Percentiles rank a stretch among this genome's conserved stretches.
Conservation (phyloP, 2,888 invertebrate genomes). For the Platerodrilus igneus region DNA sequence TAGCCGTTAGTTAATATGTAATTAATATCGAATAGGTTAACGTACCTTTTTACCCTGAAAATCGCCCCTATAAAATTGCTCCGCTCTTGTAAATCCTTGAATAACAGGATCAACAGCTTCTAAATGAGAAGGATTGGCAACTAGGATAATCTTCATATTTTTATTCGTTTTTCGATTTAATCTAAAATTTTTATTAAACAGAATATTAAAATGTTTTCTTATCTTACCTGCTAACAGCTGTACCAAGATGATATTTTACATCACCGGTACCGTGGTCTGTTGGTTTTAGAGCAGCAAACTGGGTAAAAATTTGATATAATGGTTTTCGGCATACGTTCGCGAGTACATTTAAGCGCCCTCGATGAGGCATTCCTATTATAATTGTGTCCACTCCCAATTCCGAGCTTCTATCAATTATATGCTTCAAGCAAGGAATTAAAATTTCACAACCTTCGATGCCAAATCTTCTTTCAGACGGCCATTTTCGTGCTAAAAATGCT, state of each 20-base stretch:
- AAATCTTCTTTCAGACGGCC: slow-evolving; percentile 98
- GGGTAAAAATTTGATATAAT: slow-evolving; percentile 82
- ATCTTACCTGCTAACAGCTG: slow-evolving; percentile 67
- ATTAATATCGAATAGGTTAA: too few relatives aligned
- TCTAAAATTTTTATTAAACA: too few relatives aligned
- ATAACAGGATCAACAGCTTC: slow-evolving; percentile 37
- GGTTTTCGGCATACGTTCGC: slow-evolving; percentile 91
- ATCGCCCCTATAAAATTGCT: slow-evolving; percentile 81
- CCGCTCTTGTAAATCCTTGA: slow-evolving; percentile 79
- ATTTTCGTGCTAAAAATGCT: slow-evolving; percentile 95
- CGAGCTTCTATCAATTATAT: slow-evolving; percentile 94
- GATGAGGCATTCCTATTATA: slow-evolving; percentile 89
- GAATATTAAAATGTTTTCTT: too few relatives aligned
- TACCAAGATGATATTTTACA: slow-evolving; percentile 87
- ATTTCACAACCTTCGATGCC: slow-evolving; percentile 99
- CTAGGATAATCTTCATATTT: slow-evolving; percentile 9
- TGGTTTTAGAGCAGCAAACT: slow-evolving; percentile 88
- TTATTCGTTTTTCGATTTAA: slow-evolving; percentile 15
- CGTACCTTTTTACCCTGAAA: slow-evolving; percentile 35
- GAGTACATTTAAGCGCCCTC: slow-evolving; percentile 83
- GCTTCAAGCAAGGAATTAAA: slow-evolving; percentile 97
- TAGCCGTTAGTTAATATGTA: too few relatives aligned
- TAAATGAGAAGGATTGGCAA: slow-evolving; percentile 15
- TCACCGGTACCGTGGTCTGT: slow-evolving; percentile 87
- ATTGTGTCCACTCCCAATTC: slow-evolving; percentile 93